phyloP scores from a whole-genome alignment of 2,888 invertebrate species.

The Caenorhabditis sp. region DNA sequence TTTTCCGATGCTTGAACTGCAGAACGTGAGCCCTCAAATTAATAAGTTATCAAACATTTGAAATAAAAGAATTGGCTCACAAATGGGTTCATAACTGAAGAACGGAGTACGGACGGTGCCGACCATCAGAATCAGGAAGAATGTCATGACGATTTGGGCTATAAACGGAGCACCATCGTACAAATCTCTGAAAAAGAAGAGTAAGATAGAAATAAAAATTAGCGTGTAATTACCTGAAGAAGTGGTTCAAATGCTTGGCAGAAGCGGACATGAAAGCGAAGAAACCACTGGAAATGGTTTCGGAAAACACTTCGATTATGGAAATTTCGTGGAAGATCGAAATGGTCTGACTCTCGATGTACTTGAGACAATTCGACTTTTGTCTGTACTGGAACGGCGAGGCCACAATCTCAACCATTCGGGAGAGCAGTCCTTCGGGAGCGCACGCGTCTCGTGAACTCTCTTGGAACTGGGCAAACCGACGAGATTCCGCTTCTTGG shows the following conservation, averaged over 20 bases:
- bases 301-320: constrained; percentile 52
- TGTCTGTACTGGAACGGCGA: constrained; percentile 39
- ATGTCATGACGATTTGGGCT: constrained; percentile 55
- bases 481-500: constrained; percentile 45
- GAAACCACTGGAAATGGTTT: constrained; percentile 46
- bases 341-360: constrained; percentile 54
- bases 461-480: constrained; percentile 36
- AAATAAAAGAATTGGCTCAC: constrained; percentile 9
- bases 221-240: constrained; percentile 27
- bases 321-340: constrained; percentile 54
- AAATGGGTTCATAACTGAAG: constrained; percentile 50
- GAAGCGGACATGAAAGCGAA: constrained; percentile 40
- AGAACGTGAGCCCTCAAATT: constrained; percentile 42
- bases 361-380: constrained; percentile 52
- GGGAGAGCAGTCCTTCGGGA: constrained; percentile 42
- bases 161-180: constrained; percentile 53
- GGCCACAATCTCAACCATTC: constrained; percentile 38
- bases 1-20: constrained; percentile 35
- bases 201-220: background rate
- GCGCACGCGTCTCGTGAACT: constrained; percentile 25
- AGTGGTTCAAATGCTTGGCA: constrained; percentile 45
- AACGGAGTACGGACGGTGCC: constrained; percentile 50
- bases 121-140: constrained; percentile 47
- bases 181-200: constrained; percentile 22
- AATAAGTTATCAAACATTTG: background rate